phyloP scores from a whole-genome alignment of 2,797 vertebrate species.

The Eptatretus atami region DNA sequence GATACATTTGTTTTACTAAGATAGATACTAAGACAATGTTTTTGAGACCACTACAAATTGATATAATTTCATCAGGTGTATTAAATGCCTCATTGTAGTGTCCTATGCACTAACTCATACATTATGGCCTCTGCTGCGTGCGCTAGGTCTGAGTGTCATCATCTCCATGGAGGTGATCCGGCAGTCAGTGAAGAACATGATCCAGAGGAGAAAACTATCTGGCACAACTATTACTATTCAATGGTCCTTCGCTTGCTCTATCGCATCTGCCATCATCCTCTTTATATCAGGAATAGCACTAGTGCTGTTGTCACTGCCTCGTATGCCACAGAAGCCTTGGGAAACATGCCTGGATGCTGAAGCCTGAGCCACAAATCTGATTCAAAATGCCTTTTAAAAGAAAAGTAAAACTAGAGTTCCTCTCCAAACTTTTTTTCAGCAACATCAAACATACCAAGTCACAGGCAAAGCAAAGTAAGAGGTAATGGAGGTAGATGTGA shows the following conservation, averaged over 20 bases:
- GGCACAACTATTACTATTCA: slow-evolving; percentile 46
- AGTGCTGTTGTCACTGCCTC: slow-evolving; percentile 57
- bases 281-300: slow-evolving; percentile 43
- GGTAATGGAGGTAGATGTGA: no score
- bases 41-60: no score
- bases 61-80: no score
- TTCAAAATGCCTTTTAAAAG: no score
- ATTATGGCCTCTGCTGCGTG: background rate
- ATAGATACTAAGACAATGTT: no score
- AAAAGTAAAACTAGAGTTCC: no score
- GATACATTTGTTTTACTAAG: no score
- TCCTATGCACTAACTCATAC: no score
- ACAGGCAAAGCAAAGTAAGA: no score
- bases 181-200: slow-evolving; percentile 77
- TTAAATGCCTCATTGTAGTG: no score
- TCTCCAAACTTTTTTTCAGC: no score
- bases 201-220: slow-evolving; percentile 63
- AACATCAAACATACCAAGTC: no score
- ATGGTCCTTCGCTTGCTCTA: slow-evolving; percentile 84
- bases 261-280: slow-evolving; percentile 39
- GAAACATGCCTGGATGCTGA: slow-evolving; percentile 90
- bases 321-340: slow-evolving; percentile 82
- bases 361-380: slow-evolving; percentile 26
- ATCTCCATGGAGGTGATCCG: slow-evolving; percentile 81
- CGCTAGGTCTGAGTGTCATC: slow-evolving; percentile 48